Conservation (phyloP, 1,140 invertebrate genomes). For the Pectinophora gossypiella region DNA sequence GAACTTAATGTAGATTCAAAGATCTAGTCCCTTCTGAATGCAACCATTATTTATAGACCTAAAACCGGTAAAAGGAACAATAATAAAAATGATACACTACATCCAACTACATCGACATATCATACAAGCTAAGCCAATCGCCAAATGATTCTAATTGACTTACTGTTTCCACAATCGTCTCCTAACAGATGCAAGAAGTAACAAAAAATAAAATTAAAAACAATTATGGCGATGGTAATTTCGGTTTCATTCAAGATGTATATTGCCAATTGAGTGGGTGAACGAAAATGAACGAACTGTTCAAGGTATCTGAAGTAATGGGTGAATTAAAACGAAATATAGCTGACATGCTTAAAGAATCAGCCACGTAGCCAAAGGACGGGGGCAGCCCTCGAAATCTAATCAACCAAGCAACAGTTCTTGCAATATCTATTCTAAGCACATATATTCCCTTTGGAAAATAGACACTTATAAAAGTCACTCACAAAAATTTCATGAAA, state of each 20-base stretch:
- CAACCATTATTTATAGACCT: no score
- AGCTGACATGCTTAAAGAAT: slow-evolving; percentile 16
- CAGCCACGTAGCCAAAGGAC: background rate
- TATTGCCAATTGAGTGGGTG: slow-evolving; percentile 17
- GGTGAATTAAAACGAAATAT: slow-evolving; percentile 16
- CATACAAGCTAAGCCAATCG: slow-evolving; percentile 63
- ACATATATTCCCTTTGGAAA: no score
- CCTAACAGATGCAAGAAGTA: slow-evolving; percentile 74
- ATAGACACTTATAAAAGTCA: no score
- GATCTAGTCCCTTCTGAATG: no score
- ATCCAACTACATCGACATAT: slow-evolving; percentile 44
- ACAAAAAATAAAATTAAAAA: slow-evolving; percentile 67
- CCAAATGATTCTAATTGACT: slow-evolving; percentile 62
- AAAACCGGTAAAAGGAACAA: no score
- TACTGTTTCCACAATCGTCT: slow-evolving; percentile 75
- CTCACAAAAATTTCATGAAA: no score
- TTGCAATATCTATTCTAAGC: no score
- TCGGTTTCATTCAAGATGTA: slow-evolving; percentile 20
- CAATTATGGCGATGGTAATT: slow-evolving; percentile 52
- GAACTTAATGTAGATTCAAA: no score
- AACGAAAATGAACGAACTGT: slow-evolving; percentile 11
- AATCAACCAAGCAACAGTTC: no score
- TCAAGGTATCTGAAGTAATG: slow-evolving; percentile 10
- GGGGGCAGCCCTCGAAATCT: background rate
- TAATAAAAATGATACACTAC: slow-evolving; percentile 31